Base-by-base conservation (phyloP, 2,113 vertebrate genomes). In the Halcyon senegalensis region DNA sequence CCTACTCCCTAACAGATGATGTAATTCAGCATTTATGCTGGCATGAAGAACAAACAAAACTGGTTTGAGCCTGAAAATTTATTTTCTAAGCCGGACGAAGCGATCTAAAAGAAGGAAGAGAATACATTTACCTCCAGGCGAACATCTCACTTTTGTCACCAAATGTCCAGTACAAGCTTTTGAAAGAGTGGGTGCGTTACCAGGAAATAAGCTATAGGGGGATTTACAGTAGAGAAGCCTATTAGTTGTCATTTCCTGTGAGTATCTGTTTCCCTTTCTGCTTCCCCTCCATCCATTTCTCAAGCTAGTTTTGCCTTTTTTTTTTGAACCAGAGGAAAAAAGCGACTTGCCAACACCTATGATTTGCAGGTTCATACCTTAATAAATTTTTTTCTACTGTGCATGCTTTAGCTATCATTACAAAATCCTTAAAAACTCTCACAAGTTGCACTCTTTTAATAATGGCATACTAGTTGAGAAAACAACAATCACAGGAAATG, bases 61-160 rank as follows among this genome's bases (percentile, higher is more conserved):
- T 21, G 4, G 11, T 76, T 67, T 3, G 6, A 83, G 41, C 16
- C 10, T 35, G 11, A 77, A 89, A 69, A 53, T 16, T 58, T 44
- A 16, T 63, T 83, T 79, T 70, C 31, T 70, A 75, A 91, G 80
- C 37, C 78, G 37, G 6, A 83, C 19, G 55, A 90, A 94, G 17
- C 37, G 88, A 33, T 63, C 19, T 44, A 77, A 78, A 90, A 75
- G 50, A 80, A 91, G 25, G 0, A 5, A 87, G 16, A 85, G 31
- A 91, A 89, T 64, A 55, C 2, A 75, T 87, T 95, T 95, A 95
- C 95, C 93, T 94, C 76, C 89, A 95, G 48, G 63, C 48, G 27
- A 91, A 16, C 59, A 87, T 79, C 63, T 67, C 72, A 21, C 64
- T 90, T 81, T 46, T 59, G n/a, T 55, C 48, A 92, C 18, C 56